phyloP scores from a whole-genome alignment of 1,140 invertebrate species.

The Andricus grossulariae region DNA sequence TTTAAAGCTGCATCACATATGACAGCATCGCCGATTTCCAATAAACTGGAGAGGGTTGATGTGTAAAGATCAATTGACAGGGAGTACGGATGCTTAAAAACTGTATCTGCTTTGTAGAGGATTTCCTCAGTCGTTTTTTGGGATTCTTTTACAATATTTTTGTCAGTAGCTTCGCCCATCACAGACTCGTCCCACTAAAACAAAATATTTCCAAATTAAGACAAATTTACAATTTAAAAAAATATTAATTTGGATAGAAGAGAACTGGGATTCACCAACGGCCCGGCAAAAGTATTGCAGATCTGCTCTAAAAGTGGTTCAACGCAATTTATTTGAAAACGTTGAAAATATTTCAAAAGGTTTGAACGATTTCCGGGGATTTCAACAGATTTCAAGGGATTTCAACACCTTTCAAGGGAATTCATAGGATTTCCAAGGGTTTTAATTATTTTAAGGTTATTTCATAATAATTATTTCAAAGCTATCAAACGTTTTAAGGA shows the following conservation, averaged over 20 bases:
- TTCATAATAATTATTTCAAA: too few species aligned
- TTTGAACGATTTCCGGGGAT: too few species aligned
- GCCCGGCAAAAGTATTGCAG: too few species aligned
- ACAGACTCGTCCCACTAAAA: slow-evolving; percentile 66
- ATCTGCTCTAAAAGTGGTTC: too few species aligned
- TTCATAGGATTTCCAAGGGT: too few species aligned
- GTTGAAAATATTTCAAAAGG: too few species aligned
- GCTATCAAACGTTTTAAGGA: too few species aligned
- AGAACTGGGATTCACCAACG: too few species aligned
- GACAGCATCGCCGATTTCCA: slow-evolving; percentile 52
- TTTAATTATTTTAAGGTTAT: too few species aligned
- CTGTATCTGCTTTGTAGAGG: slow-evolving; percentile 51
- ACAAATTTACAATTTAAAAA: background rate
- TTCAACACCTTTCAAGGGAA: too few species aligned
- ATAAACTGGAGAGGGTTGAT: slow-evolving; percentile 64
- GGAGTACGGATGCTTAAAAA: slow-evolving; percentile 67
- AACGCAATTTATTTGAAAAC: too few species aligned
- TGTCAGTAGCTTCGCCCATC: slow-evolving; percentile 51
- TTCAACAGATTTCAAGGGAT: too few species aligned
- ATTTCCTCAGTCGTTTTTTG: slow-evolving; percentile 66
- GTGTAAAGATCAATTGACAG: slow-evolving; percentile 69
- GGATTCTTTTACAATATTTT: slow-evolving; percentile 61
- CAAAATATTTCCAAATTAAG: slow-evolving; percentile 17
- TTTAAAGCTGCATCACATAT: slow-evolving; percentile 24
- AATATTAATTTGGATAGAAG: background rate